Base-by-base conservation (phyloP, 2,797 vertebrate species). In the Moxostoma hubbsi region DNA sequence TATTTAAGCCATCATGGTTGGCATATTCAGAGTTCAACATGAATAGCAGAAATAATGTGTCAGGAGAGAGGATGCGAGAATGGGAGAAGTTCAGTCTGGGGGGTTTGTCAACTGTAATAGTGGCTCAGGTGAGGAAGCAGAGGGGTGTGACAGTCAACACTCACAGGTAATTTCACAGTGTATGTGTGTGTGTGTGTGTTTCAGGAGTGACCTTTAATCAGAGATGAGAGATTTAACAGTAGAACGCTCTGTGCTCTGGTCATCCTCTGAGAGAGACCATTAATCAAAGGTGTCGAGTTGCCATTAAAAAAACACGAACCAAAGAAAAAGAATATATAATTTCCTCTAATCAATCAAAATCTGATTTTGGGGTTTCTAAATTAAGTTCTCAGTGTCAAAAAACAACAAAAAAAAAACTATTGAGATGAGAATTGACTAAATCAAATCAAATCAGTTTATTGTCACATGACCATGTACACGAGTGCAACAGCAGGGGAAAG, bases 201-300 rank as follows among this genome's bases (percentile, higher is more conserved):
- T 36, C 24, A 46, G 70, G 45, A 66, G 75, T 82, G 83, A 86
- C 83, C 84, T 87, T 88, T 86, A 85, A 82, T 58, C 16, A 61
- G 77, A 83, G 78, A 80, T 7, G 80, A 68, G 65, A 79, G 80
- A 78, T 78, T 83, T 86, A 83, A 89, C 76, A 87, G 64, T 51
- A 82, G 82, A 89, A 89, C 84, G 77, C 62, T 24, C 77, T 79
- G 79, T 59, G 87, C 84, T 80, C 82, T 83, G 74, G 66, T 81
- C 80, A 69, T 71, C 55, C 59, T 78, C 59, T 51, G 73, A 65
- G 61, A 70, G 66, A 82, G 64, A 43, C 69, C 57, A 72, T 68
- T 86, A 67, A 79, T 86, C 65, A 83, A 78, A 16, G 75, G 86
- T 84, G 75, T 84, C 78, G 76, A 66, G 77, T 86, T 83, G 81